Evolutionary conservation across 2,797 vertebrate species (phyloP), one percentile per base, ranked within the genome.

Genomic region (Melanotaenia parkinsoni): DNA sequence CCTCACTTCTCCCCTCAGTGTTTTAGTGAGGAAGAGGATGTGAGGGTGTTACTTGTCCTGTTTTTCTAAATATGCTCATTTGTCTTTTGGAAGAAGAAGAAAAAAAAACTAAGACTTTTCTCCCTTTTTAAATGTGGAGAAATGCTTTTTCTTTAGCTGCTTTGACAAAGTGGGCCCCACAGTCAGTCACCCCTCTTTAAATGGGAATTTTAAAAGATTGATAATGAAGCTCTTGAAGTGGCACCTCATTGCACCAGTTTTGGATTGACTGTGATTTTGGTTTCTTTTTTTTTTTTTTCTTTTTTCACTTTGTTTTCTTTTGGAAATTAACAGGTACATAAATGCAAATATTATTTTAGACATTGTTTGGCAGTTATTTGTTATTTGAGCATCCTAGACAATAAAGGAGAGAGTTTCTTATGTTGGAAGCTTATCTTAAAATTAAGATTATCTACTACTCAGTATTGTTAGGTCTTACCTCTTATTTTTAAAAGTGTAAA

Each of bases 61-160:
- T 47, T 84, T 87, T 90, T 79, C 80, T 80, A 76, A 83, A 79
- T 79, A 88, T 85, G 84, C 80, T 88, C 87, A 87, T 89, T 89
- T 83, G 87, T 90, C 86, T 83, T 88, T 79, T 54, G 38, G 72
- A 68, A 77, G 72, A 66, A 66, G 24, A 58, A 51, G 72, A 63
- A 51, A 59, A 69, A 76, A 56, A 56, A 56, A 30, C 22, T 26
- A 6, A 69, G 64, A 20, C 60, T 20, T 80, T 79, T 76, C 75
- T 65, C 77, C 78, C 76, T 47, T 73, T 73, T 73, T 70, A 67
- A 86, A 70, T 63, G 72, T 58, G 83, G 80, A 81, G 83, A 79
- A 78, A 69, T 71, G 69, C 71, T 84, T 87, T 88, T 86, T 82
- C 76, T 88, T 84, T 83, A 77, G 86, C 89, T 90, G 91, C 87